These are phyloP conservation scores for Drosophila hydei DNA, from an alignment of 1,140 invertebrate genomes.

Conservation along the genomic window DNA sequence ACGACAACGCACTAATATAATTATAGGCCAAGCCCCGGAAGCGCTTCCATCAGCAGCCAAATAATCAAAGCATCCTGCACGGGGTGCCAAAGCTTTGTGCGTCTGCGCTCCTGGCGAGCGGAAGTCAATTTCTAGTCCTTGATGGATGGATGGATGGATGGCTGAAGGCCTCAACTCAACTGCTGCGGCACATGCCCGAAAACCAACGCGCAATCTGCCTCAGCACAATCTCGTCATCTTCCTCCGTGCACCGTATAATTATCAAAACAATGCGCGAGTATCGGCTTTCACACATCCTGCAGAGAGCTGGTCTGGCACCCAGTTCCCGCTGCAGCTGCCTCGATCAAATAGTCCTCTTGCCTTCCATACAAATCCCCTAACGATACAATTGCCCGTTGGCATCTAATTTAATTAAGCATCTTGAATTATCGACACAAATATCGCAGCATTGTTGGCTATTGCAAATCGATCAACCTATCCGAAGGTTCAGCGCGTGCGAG, in stretches of 20 bases:
- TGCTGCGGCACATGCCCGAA: conserved; percentile 32
- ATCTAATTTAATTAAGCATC: conserved; percentile 60
- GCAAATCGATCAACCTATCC: neutral
- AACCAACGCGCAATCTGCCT: conserved; percentile 5
- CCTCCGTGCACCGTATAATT: conserved; percentile 67
- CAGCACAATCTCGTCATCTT: conserved; percentile 35
- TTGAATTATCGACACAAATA: conserved; percentile 37
- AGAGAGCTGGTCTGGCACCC: conserved; percentile 6
- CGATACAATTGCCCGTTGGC: conserved; percentile 54
- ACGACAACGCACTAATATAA: conserved; percentile 68
- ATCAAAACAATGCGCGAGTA: conserved; percentile 65
- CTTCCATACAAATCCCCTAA: conserved; percentile 2
- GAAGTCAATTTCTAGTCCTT: conserved; percentile 54
- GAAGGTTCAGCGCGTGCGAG: neutral
- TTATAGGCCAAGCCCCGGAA: conserved; percentile 75
- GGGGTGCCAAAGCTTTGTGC: conserved; percentile 58
- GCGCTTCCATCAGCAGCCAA: conserved; percentile 68
- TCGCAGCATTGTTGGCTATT: neutral
- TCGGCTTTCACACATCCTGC: conserved; percentile 81
- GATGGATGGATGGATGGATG: conserved; percentile 32
- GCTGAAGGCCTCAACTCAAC: neutral
- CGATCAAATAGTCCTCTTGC: conserved; percentile 2
- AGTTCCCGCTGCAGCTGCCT: conserved; percentile 48
- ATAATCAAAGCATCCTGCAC: conserved; percentile 35
- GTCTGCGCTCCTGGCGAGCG: conserved; percentile 55